Conservation (phyloP, 2,113 vertebrate genomes). For the Puffinus mauretanicus region DNA sequence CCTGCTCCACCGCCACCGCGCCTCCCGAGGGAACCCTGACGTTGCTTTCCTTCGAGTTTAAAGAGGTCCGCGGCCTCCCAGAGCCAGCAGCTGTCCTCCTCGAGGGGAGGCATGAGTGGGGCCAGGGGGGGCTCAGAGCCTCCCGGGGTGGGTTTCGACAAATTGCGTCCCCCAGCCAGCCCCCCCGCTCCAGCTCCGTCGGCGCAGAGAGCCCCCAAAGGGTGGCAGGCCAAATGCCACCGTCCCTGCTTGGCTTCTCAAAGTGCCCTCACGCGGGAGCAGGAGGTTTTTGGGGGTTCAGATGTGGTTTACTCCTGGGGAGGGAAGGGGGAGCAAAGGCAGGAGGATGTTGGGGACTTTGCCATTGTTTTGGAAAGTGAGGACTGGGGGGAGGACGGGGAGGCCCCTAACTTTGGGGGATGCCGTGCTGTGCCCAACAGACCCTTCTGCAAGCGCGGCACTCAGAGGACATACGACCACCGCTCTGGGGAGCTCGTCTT, state of each 20-base stretch:
- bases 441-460: not conserved
- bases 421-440: not conserved
- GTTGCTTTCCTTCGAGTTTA: slow-evolving; percentile 82
- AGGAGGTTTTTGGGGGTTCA: not conserved
- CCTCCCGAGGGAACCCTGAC: slow-evolving; percentile 73
- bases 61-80: slow-evolving; percentile 77
- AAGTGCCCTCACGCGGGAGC: not conserved
- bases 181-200: accelerated
- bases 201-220: not conserved
- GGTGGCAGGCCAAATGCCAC: not conserved
- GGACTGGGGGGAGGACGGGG: not conserved
- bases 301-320: not conserved
- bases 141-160: slow-evolving; percentile 21
- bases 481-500: not conserved
- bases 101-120: slow-evolving; percentile 29
- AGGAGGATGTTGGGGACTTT: not conserved
- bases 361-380: not conserved
- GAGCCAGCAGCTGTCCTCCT: slow-evolving; percentile 78
- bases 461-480: not conserved
- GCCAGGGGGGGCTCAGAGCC: not conserved
- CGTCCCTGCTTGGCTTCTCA: not conserved
- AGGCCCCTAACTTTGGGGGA: not conserved
- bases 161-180: not conserved
- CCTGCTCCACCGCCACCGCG: slow-evolving; percentile 68
- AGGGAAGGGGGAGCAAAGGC: not conserved